Base-by-base conservation (phyloP, 64 coral and sea anemone species). In the Platygyra sinensis region DNA sequence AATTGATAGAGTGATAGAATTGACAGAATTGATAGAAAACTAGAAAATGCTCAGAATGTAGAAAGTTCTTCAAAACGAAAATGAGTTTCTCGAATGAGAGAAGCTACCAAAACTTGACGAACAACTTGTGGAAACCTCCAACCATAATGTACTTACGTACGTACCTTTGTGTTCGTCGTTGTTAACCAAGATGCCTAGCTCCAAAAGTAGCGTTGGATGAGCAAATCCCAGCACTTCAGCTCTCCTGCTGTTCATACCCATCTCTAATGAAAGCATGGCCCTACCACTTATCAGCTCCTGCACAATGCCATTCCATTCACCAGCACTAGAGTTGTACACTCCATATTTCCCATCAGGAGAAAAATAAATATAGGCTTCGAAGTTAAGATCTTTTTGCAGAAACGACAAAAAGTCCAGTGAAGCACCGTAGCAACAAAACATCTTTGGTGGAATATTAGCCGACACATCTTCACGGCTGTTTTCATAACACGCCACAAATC, bases 341-440 rank as follows among this genome's bases (percentile, higher is more conserved):
- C 88, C 88, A 62, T 27, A 90, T 72, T 72, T 24, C 3, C 76
- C 76, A 72, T 90, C 88, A 8, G 76, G 88, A 11, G 63, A 25
- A 57, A 90, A 90, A 62, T 90, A 90, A 10, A 90, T 72, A 22
- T 52, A 51, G 3, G 88, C 76, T 30, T 80, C 54, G 13, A 90
- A 90, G 4, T 90, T 51, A 49, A 90, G 61, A 39, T 90, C 88
- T 61, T 72, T 80, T 80, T 80, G 59, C 0, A 90, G 38, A 51
- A 90, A 36, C 22, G 22, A 62, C 13, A 90, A 19, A 90, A 90
- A 78, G 79, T 90, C 88, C 33, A 90, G 42, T 10, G 55, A 36
- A 2, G 61, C 67, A 4, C 88, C 88, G 19, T 72, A 62, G 25
- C 88, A 90, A 16, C 88, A 90, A 30, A 75, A 74, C 27, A 52